Percentiles rank a stretch among this genome's conserved stretches.
phyloP scores from a whole-genome alignment of 1,140 invertebrate genomes.

The Wasmannia auropunctata region DNA sequence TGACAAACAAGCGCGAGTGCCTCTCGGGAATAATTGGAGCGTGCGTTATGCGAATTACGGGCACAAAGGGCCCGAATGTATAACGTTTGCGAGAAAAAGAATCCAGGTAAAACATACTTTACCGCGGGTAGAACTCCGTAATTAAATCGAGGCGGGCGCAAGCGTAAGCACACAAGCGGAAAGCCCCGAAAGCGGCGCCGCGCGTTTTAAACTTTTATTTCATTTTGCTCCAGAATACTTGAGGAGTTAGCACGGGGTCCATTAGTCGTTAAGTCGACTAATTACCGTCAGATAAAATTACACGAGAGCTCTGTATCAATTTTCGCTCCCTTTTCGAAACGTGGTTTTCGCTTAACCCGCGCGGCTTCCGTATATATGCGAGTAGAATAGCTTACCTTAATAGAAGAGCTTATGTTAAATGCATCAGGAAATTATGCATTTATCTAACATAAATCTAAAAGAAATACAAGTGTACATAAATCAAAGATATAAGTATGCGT shows the following conservation, averaged over 20 bases:
- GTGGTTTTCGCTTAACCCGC: not conserved
- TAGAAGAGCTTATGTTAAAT: not conserved
- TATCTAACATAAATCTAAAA: not conserved
- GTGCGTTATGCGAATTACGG: constrained; percentile 36
- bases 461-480: not conserved
- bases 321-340: not conserved
- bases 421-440: not conserved
- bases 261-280: constrained; percentile 9
- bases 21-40: constrained; percentile 37
- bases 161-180: not conserved
- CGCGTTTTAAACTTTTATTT: not conserved
- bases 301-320: not conserved
- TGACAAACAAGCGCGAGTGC: constrained; percentile 13
- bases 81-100: not conserved
- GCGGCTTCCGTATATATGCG: too few relatives aligned
- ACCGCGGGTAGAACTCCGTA: not conserved
- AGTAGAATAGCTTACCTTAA: too few relatives aligned
- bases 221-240: not conserved
- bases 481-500: not conserved
- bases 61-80: not conserved
- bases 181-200: not conserved
- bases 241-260: not conserved
- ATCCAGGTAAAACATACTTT: not conserved
- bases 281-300: not conserved
- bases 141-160: constrained; percentile 13